phyloP scores from a whole-genome alignment of 1,140 invertebrate species.

The Sipha flava region DNA sequence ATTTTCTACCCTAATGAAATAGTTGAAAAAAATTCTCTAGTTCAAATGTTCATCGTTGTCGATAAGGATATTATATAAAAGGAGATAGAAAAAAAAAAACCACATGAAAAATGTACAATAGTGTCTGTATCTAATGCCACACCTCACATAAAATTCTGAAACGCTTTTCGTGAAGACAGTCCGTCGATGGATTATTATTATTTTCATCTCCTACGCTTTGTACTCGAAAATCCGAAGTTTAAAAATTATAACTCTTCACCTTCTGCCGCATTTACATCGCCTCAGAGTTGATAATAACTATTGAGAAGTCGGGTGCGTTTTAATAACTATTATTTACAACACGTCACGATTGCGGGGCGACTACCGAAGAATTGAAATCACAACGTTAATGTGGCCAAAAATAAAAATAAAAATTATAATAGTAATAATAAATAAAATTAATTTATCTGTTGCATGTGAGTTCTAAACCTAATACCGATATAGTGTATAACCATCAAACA shows the following conservation, averaged over 20 bases:
- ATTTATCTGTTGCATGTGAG: no score
- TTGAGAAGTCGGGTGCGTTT: not conserved
- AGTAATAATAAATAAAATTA: no score
- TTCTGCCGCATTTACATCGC: not conserved
- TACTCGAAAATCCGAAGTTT: not conserved
- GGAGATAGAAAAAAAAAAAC: no score
- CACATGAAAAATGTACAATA: no score
- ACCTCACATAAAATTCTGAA: no score
- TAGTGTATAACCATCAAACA: no score
- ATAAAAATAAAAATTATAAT: not conserved
- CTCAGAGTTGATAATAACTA: not conserved
- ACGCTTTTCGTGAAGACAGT: not conserved
- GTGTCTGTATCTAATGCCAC: no score
- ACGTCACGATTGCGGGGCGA: not conserved
- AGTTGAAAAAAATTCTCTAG: no score
- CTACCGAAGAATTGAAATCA: not conserved
- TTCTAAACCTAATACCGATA: no score
- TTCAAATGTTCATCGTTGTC: no score
- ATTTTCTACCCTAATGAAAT: no score
- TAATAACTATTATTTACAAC: constrained; percentile 10
- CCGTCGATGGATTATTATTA: not conserved
- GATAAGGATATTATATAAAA: no score
- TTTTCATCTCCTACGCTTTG: not conserved
- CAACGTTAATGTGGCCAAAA: not conserved
- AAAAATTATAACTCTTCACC: not conserved